phyloP scores from a whole-genome alignment of 2,888 invertebrate genomes.

The Dryobota labecula region DNA sequence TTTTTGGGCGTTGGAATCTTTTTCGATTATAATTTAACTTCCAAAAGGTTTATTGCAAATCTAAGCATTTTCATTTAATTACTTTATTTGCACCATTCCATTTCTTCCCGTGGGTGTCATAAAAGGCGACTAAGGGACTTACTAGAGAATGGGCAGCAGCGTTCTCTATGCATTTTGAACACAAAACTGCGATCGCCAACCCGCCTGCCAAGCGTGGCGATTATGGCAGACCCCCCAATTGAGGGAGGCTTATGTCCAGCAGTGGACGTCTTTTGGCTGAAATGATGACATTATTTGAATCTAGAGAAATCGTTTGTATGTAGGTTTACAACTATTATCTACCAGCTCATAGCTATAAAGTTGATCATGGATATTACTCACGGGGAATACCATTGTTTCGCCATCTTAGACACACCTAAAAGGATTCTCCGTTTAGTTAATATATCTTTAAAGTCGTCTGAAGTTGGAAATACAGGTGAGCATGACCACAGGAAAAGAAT shows the following conservation, averaged over 20 bases:
- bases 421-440: slow-evolving; percentile 10
- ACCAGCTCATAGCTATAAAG: slow-evolving; percentile 27
- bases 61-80: background rate
- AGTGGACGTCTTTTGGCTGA: too few species aligned
- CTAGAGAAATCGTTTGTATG: slow-evolving; percentile 31
- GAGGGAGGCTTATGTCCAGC: too few species aligned
- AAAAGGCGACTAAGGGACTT: too few species aligned
- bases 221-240: too few species aligned
- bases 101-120: too few species aligned
- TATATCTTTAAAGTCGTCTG: background rate
- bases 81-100: too few species aligned
- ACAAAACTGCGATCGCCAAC: too few species aligned
- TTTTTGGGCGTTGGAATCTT: too few species aligned
- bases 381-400: slow-evolving; percentile 37
- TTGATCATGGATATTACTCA: slow-evolving; percentile 42
- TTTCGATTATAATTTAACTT: background rate
- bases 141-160: too few species aligned
- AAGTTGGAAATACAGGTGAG: background rate
- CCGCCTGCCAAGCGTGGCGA: too few species aligned
- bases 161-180: too few species aligned
- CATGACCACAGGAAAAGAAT: slow-evolving; percentile 1
- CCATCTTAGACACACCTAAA: slow-evolving; percentile 25
- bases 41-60: background rate
- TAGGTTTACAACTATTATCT: slow-evolving; percentile 40
- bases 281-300: slow-evolving; percentile 7